Base-by-base conservation (phyloP, 2,888 invertebrate species). In the Baronia brevicornis region DNA sequence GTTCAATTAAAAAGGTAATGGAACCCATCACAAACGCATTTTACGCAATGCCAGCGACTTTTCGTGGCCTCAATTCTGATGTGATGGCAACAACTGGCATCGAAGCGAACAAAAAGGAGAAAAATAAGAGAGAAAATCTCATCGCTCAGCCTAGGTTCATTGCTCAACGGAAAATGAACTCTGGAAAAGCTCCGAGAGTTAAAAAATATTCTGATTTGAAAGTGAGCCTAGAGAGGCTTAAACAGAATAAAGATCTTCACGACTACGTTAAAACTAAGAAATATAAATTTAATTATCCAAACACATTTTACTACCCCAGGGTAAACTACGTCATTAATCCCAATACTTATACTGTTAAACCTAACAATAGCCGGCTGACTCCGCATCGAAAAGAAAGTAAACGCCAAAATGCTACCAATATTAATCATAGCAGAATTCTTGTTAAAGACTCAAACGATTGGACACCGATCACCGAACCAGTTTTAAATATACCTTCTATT, bases 201-300 rank as follows among this genome's bases (percentile, higher is more conserved):
- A 84, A 84, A 47, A 84, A 84, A 39, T 79, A 72, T 26, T 48
- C 63, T 2, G 74, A 78, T 40, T 46, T 82, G 8, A 79, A 78
- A 50, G 52, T 84, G 7, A 73, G 67, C 43, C 61, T 84, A 42
- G 69, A 79, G 36, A 74, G 65, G 31, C 43, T 84, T 2, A 79
- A 78, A 48, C 60, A 71, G 15, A 82, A 82, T 44, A 84, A 84
- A 52, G 84, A 82, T 49, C 64, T 79, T 32, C 55, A 67, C 21
- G 82, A 84, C 42, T 84, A 82, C 34, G 47, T 78, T 0, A 84
- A 75, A 54, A 82, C 72, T 3, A 84, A 84, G 48, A 84, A 84
- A 43, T 84, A 84, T 58, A 79, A 78, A 47, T 65, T 60, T 36
- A 80, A 84, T 36, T 84, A 82, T 48, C 80, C 78, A 3, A 59